These are phyloP conservation scores for Baryphthengus martii DNA, from an alignment of 2,113 vertebrate species.

Conservation along the genomic window DNA sequence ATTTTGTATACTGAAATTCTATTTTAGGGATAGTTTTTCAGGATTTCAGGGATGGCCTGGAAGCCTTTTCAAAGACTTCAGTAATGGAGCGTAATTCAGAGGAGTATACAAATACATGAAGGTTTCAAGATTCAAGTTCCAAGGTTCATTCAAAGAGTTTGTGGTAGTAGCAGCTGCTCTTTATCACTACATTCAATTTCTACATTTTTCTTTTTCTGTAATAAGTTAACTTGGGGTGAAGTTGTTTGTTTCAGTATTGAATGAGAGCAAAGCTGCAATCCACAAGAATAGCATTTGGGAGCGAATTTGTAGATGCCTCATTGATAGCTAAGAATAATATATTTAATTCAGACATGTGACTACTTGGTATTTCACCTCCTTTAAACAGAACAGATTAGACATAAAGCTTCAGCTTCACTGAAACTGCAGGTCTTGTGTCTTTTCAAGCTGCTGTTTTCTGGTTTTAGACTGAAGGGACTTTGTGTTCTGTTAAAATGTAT, in stretches of 20 bases:
- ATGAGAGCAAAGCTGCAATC: neutral
- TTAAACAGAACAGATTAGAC: neutral
- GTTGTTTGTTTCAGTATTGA: neutral
- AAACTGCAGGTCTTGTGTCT: neutral
- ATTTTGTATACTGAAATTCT: neutral
- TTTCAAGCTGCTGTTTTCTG: neutral
- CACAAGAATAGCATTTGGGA: neutral
- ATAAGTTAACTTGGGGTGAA: neutral
- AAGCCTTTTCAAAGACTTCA: neutral
- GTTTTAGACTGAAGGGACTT: neutral
- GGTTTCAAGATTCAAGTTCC: neutral
- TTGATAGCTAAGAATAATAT: neutral
- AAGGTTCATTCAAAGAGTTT: neutral
- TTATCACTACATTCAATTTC: neutral
- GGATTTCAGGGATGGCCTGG: accelerated
- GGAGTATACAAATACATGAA: neutral
- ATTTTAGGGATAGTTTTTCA: neutral
- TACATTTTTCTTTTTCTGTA: neutral
- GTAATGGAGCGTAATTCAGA: neutral
- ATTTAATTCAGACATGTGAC: neutral
- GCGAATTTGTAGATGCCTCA: neutral
- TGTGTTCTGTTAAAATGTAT: neutral
- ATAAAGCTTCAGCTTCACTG: neutral
- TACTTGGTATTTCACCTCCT: neutral
- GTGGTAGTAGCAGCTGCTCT: neutral